Evolutionary conservation across 2,797 vertebrate genomes (phyloP).

Genomic region (Tapera naevia): DNA sequence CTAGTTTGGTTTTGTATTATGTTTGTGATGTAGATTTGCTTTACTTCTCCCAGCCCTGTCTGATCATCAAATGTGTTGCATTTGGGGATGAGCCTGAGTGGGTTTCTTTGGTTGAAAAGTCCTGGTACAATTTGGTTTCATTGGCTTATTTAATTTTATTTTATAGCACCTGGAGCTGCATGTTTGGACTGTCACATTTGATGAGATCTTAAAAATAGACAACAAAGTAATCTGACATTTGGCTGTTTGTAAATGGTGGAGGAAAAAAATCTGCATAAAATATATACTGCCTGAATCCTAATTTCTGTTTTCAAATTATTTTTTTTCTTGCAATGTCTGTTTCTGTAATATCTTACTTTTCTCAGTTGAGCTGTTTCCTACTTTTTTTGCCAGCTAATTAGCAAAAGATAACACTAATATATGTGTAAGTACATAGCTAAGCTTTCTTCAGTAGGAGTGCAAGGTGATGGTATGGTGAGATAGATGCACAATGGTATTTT

Average conservation of each 20-base stretch:
- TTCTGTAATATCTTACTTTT: background rate
- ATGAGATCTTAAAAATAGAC: background rate
- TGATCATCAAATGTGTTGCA: background rate
- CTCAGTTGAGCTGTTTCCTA: background rate
- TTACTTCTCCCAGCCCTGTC: background rate
- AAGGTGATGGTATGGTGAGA: background rate
- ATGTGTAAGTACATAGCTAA: background rate
- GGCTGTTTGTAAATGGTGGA: background rate
- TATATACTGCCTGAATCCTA: background rate
- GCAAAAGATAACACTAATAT: background rate
- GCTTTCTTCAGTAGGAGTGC: background rate
- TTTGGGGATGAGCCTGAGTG: background rate
- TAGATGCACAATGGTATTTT: background rate
- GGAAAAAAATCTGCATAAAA: background rate
- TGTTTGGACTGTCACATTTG: background rate
- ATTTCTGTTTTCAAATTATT: background rate
- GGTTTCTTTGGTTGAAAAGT: background rate
- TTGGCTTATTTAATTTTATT: background rate
- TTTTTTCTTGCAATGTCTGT: background rate
- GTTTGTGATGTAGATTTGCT: background rate
- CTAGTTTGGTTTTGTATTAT: background rate
- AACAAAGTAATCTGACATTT: background rate
- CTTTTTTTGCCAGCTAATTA: background rate
- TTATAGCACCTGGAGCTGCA: background rate
- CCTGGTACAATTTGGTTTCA: background rate